Evolutionary conservation across 2,888 invertebrate genomes (phyloP), one percentile per base, ranked within the genome.

Genomic region (Phytoseiulus persimilis): DNA sequence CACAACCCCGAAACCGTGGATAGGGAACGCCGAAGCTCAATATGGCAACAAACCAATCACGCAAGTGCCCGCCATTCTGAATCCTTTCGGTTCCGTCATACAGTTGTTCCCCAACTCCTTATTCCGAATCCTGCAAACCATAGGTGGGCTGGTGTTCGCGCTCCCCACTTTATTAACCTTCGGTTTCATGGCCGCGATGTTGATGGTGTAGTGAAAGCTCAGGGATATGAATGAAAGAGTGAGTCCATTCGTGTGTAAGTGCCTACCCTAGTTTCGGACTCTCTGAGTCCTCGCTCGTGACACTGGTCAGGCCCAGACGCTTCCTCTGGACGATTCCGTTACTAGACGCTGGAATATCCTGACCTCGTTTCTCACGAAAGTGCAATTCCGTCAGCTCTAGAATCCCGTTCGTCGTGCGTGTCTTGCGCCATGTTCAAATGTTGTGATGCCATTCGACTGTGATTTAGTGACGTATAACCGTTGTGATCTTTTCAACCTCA

Each of bases 71-170:
- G 87, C 87, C 5, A 33, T 87, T 45, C 87, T 87, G 31, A 87
- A 45, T 14, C 87, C 87, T n/a, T 33, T 87, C 18, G 87, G 87
- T 31, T 87, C 87, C 9, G 39, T 87, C 31, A 32, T 87, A 3
- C 87, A 87, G 87, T 39, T 87, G 39, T 87, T 87, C 87, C 87
- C 87, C 33, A 87, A 87, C 31, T 87, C 87, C 2, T 18, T 87
- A 6, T 87, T 87, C 33, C 87, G 87, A 1, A 45, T 87, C 6
- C 31, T 87, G 39, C 87, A 87, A 32, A 87, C 87, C 6, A n/a
- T 87, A 31, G 87, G 87, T 39, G 87, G 87, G 11, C 87, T 87
- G 1, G 45, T 87, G 39, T 87, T 87, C 33, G 87, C 87, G 31
- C 39, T 87, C 0, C 87, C 87, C 0, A 87, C 87, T 28, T 39